phyloP scores from a whole-genome alignment of 2,888 invertebrate genomes.

The Agriopis leucophaearia region DNA sequence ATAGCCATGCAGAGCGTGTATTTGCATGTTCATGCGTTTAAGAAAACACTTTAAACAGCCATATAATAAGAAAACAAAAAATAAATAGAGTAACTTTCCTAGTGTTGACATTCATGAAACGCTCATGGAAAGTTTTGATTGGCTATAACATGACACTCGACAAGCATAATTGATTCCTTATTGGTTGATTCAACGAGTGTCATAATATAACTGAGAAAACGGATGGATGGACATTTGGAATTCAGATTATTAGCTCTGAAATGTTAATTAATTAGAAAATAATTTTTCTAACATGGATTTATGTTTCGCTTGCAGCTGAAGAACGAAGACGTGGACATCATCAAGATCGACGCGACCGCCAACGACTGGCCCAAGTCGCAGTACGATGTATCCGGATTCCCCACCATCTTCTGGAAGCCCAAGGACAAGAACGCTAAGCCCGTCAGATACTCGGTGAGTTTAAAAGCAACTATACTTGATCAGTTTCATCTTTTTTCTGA shows the following conservation, averaged over 20 bases:
- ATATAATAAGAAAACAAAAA: slow-evolving; percentile 37
- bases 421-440: slow-evolving; percentile 93
- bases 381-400: slow-evolving; percentile 98
- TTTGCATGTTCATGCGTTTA: no score
- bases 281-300: not conserved
- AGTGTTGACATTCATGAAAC: slow-evolving; percentile 33
- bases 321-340: slow-evolving; percentile 95
- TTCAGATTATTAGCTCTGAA: no score
- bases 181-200: slow-evolving; percentile 22
- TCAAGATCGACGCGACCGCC: slow-evolving; percentile 99
- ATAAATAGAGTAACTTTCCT: slow-evolving; percentile 49
- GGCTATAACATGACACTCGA: slow-evolving; percentile 27
- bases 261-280: no score
- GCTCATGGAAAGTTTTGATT: slow-evolving; percentile 38
- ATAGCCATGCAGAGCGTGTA: no score
- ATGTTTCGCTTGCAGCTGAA: slow-evolving; percentile 86
- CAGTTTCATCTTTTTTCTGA: no score
- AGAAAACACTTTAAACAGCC: no score
- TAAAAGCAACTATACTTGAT: not conserved
- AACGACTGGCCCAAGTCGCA: slow-evolving; percentile 96
- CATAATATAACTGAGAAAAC: no score
- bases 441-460: slow-evolving; percentile 92
- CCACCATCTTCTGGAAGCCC: slow-evolving; percentile 98
- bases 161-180: slow-evolving; percentile 14
- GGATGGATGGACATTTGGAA: no score